phyloP scores from a whole-genome alignment of 2,797 vertebrate species.

The Morus bassanus region DNA sequence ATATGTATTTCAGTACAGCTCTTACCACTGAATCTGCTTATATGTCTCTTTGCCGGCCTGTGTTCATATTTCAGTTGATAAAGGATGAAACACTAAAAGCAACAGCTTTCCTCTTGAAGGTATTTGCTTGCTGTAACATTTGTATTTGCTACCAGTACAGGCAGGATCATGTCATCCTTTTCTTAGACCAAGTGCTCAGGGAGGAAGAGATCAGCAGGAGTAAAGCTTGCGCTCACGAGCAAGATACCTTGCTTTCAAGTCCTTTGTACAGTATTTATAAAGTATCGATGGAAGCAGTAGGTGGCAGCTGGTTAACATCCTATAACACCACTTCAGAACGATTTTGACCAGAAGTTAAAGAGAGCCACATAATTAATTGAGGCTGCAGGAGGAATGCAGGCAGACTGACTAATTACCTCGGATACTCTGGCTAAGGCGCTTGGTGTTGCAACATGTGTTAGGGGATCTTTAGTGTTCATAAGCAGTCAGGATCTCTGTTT shows the following conservation, averaged over 20 bases:
- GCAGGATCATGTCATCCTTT: background rate
- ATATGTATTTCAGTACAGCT: background rate
- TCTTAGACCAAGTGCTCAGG: background rate
- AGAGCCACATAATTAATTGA: conserved; percentile 42
- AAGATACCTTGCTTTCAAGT: background rate
- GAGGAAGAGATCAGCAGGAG: background rate
- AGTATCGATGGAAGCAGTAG: background rate
- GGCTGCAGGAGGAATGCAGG: background rate
- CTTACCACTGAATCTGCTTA: background rate
- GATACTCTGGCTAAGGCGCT: background rate
- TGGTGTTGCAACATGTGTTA: background rate
- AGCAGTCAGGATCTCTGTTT: background rate
- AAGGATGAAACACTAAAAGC: background rate
- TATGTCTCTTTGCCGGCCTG: fast-evolving
- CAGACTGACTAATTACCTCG: conserved; percentile 7
- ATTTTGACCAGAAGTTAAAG: conserved; percentile 12
- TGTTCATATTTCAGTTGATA: background rate
- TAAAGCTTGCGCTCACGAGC: background rate
- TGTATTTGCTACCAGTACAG: background rate
- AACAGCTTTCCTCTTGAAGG: background rate
- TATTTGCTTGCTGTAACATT: background rate
- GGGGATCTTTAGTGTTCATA: background rate
- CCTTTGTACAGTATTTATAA: background rate
- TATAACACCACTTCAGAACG: background rate
- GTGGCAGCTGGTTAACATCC: conserved; percentile 48